Percentiles rank a stretch among this genome's conserved stretches.
Conservation (phyloP, 1,140 invertebrate species). For the Heliconius eleuchia region DNA sequence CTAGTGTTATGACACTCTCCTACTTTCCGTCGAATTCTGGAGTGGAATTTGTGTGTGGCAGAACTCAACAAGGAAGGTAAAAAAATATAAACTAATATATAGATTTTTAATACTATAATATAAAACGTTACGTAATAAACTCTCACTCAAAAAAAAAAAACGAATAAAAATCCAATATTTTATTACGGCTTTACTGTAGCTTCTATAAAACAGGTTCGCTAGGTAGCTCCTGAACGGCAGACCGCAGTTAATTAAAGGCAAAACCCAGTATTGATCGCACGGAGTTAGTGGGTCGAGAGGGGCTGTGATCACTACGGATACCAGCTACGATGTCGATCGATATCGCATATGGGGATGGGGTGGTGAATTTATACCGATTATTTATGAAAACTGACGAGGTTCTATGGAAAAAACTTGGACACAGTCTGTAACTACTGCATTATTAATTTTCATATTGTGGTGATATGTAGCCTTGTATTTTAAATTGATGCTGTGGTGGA, state of each 20-base stretch:
- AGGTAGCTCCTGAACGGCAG: background rate
- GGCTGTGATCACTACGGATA: slow-evolving; percentile 32
- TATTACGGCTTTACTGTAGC: background rate
- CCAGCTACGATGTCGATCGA: slow-evolving; percentile 37
- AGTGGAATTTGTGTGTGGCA: too few relatives aligned
- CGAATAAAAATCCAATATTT: background rate
- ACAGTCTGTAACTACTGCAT: background rate
- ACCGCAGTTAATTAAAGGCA: slow-evolving; percentile 11
- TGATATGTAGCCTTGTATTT: too few relatives aligned
- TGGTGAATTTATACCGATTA: slow-evolving; percentile 13
- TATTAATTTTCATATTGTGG: background rate
- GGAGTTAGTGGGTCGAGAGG: slow-evolving; percentile 50
- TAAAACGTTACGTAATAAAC: background rate
- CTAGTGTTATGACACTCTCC: background rate
- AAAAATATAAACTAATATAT: too few relatives aligned
- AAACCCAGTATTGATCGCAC: slow-evolving; percentile 26
- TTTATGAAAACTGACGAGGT: background rate
- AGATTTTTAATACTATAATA: too few relatives aligned
- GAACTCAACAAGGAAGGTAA: too few relatives aligned
- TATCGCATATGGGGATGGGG: slow-evolving; percentile 46
- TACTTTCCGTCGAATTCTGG: too few relatives aligned
- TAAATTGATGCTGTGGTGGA: too few relatives aligned
- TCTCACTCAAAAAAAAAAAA: too few relatives aligned
- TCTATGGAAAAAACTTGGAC: background rate
- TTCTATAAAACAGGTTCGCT: background rate